Base-by-base conservation (phyloP, 2,113 vertebrate genomes). In the Forbesichthys agassizii region DNA sequence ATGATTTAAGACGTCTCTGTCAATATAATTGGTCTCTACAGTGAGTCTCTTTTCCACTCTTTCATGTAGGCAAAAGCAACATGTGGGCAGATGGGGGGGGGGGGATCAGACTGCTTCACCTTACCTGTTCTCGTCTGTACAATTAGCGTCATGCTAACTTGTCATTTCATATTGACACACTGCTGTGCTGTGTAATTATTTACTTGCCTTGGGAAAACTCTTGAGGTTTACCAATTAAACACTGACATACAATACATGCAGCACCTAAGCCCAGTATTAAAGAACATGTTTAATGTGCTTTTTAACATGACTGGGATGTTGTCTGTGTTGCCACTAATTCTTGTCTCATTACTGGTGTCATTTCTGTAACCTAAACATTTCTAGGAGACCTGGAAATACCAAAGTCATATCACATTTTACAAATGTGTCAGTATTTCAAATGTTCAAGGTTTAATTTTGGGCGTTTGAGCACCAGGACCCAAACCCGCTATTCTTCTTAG, bases 181-280 rank as follows among this genome's bases (percentile, higher is more conserved):
- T 9, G 47, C 82, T 77, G 80, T 79, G 58, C 70, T 75, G 11
- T 78, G 85, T 84, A 82, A 89, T 88, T 83, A 86, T 86, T 82
- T 75, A 70, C 77, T 75, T 9, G 75, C 78, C 83, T 60, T 71
- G 71, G 81, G 81, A 71, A 71, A 60, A 61, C 69, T 60, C 60
- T 80, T 55, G 66, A 54, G 68, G 18, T 79, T 79, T 83, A 77
- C 74, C 48, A 65, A 76, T 58, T 59, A 78, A 83, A 78, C 70
- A 33, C 33, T 59, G 33, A 48, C 13, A 11, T 59, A 49, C 33
- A 69, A 55, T 11, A 55, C 64, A 58, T 16, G 11, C 75, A 68
- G 46, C 78, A 74, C 66, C 64, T 66, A 71, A 71, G 75, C 48
- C 48, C 57, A 58, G 1, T 81, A 75, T 71, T 49, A 53, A 62